Evolutionary conservation across 1,140 invertebrate genomes (phyloP).

Genomic region (Aporrectodea caliginosa): DNA sequence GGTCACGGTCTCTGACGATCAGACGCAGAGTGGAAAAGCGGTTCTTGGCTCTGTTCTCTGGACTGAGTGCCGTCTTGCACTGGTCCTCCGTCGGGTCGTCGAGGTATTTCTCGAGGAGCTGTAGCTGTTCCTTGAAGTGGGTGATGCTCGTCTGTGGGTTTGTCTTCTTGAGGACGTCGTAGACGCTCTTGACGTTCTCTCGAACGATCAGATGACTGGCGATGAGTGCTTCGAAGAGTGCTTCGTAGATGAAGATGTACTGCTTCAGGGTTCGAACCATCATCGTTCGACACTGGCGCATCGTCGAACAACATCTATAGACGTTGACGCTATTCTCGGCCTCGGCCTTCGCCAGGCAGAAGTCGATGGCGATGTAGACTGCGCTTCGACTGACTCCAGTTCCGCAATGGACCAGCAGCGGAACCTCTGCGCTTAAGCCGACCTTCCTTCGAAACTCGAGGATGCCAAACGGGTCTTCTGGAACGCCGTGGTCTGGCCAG

Average conservation of each 20-base stretch:
- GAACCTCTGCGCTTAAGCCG: slow-evolving; percentile 59
- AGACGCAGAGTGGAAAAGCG: slow-evolving; percentile 40
- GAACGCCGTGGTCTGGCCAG: slow-evolving; percentile 98
- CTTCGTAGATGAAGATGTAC: slow-evolving; percentile 53
- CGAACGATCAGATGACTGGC: slow-evolving; percentile 14
- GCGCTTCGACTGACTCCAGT: slow-evolving; percentile 47
- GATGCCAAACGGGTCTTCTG: slow-evolving; percentile 95
- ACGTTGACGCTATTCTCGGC: slow-evolving; percentile 47
- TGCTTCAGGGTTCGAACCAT: slow-evolving; percentile 52
- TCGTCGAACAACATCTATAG: slow-evolving; percentile 43
- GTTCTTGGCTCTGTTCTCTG: slow-evolving; percentile 45
- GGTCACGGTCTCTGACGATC: slow-evolving; percentile 28
- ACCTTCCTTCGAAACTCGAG: slow-evolving; percentile 91
- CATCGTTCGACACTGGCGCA: slow-evolving; percentile 40
- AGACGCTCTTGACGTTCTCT: slow-evolving; percentile 37
- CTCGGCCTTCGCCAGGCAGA: slow-evolving; percentile 47
- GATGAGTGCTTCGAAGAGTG: slow-evolving; percentile 49
- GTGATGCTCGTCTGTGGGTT: slow-evolving; percentile 44
- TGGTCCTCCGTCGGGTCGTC: slow-evolving; percentile 37
- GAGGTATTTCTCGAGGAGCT: slow-evolving; percentile 39
- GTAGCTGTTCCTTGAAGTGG: slow-evolving; percentile 48
- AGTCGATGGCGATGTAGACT: slow-evolving; percentile 50
- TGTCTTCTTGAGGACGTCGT: slow-evolving; percentile 42
- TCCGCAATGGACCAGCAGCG: slow-evolving; percentile 93
- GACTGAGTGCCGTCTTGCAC: slow-evolving; percentile 38